These are phyloP conservation scores for Zosterops borbonicus DNA, from an alignment of 2,113 vertebrate genomes.

Conservation along the genomic window DNA sequence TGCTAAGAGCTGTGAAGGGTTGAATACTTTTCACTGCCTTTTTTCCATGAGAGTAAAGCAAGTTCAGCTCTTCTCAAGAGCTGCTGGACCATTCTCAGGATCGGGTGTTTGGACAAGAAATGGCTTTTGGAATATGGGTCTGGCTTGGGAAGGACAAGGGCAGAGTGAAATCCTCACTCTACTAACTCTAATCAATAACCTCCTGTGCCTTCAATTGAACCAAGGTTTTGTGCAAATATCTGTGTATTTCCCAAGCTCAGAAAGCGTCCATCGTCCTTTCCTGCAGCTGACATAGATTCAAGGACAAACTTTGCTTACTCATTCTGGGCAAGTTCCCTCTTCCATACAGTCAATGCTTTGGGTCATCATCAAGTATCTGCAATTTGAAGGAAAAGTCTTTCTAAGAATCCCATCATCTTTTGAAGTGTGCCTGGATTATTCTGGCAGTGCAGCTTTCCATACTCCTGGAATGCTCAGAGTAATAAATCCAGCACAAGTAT, in stretches of 20 bases:
- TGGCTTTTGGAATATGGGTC: not conserved
- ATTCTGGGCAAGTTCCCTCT: not conserved
- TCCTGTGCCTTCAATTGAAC: not conserved
- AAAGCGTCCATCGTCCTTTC: not conserved
- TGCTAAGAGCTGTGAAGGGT: not conserved
- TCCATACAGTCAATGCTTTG: not conserved
- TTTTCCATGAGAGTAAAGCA: not conserved
- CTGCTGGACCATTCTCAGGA: not conserved
- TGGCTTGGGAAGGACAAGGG: not conserved
- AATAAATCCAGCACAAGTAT: not conserved
- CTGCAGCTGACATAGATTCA: not conserved
- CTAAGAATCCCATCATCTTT: not conserved
- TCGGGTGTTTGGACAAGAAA: not conserved
- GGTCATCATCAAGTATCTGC: not conserved
- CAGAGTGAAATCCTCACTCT: not conserved
- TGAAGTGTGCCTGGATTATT: not conserved
- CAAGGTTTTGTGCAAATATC: not conserved
- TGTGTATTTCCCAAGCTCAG: not conserved
- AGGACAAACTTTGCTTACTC: not conserved
- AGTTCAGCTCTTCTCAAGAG: not conserved
- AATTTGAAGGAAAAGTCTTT: not conserved
- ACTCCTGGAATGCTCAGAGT: not conserved
- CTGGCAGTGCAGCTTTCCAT: not conserved
- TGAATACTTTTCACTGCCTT: not conserved
- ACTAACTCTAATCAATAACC: not conserved